These are phyloP conservation scores for Phrynocephalus guinanensis DNA, from an alignment of 2,797 vertebrate species.

Conservation along the genomic window DNA sequence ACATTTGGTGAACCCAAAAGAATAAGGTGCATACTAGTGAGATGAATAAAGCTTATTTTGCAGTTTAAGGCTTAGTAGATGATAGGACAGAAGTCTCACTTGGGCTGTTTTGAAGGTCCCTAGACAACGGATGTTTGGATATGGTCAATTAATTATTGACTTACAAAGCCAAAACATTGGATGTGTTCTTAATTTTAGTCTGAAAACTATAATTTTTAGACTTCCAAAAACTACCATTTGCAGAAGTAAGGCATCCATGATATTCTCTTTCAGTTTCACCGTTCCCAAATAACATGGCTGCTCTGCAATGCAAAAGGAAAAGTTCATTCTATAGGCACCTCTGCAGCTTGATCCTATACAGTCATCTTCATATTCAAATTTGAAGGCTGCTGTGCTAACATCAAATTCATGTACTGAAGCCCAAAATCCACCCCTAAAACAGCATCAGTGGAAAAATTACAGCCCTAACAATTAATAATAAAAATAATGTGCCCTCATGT, in stretches of 20 bases:
- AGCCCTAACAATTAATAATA: not conserved
- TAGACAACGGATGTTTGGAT: not conserved
- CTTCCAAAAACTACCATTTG: not conserved
- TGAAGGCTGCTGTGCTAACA: not conserved
- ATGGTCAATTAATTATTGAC: not conserved
- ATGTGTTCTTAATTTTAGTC: not conserved
- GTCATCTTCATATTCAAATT: not conserved
- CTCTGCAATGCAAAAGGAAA: not conserved
- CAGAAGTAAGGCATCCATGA: not conserved
- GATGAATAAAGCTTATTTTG: not conserved
- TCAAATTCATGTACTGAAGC: not conserved
- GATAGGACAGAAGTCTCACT: not conserved
- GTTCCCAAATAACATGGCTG: rapidly evolving
- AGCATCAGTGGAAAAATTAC: not conserved
- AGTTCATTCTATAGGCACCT: not conserved
- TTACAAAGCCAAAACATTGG: not conserved
- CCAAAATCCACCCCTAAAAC: not conserved
- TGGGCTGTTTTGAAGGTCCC: not conserved
- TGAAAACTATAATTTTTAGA: not conserved
- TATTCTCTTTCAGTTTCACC: not conserved
- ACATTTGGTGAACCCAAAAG: not conserved
- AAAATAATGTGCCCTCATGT: too few species aligned
- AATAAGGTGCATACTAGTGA: conserved; percentile 24
- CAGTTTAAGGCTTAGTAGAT: not conserved
- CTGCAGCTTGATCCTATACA: conserved; percentile 11